A percentile compares a stretch with the other conserved stretches of the same genome.
phyloP scores from a whole-genome alignment of 2,113 vertebrate genomes.

The Bufo gargarizans region DNA sequence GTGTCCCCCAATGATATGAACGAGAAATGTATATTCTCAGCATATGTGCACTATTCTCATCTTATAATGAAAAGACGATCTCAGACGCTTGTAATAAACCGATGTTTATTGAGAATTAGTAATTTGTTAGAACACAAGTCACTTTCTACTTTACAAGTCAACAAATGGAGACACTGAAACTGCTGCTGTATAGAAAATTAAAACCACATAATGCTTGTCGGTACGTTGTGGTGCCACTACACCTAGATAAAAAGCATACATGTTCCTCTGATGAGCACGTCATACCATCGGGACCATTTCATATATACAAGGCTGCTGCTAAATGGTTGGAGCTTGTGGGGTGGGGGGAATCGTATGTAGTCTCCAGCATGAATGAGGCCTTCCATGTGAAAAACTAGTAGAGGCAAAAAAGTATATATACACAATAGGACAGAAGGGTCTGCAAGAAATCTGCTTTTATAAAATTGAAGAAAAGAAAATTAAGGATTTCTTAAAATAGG shows the following conservation, averaged over 20 bases:
- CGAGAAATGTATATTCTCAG: too few relatives aligned
- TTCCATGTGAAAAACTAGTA: neutral
- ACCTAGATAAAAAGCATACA: slow-evolving; percentile 51
- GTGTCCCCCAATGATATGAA: too few relatives aligned
- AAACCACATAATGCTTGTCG: slow-evolving; percentile 10
- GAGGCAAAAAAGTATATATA: slow-evolving; percentile 33
- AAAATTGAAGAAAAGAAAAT: neutral
- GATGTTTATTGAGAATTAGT: slow-evolving; percentile 57
- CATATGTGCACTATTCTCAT: too few relatives aligned
- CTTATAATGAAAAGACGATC: neutral
- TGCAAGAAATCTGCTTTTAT: neutral
- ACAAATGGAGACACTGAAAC: slow-evolving; percentile 50
- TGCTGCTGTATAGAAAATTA: slow-evolving; percentile 37
- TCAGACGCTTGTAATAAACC: slow-evolving; percentile 33
- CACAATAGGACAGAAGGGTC: neutral
- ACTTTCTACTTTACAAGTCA: slow-evolving; percentile 53
- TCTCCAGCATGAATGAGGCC: neutral
- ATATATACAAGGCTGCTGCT: slow-evolving; percentile 29
- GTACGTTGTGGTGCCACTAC: slow-evolving; percentile 21
- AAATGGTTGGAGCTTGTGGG: neutral
- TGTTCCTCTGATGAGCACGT: neutral
- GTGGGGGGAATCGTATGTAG: neutral
- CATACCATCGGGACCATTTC: neutral
- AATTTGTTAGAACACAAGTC: slow-evolving; percentile 59
- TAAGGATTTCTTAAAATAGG: neutral